Base-by-base conservation (phyloP, 2,888 invertebrate genomes). In the Eupeodes latifasciatus region DNA sequence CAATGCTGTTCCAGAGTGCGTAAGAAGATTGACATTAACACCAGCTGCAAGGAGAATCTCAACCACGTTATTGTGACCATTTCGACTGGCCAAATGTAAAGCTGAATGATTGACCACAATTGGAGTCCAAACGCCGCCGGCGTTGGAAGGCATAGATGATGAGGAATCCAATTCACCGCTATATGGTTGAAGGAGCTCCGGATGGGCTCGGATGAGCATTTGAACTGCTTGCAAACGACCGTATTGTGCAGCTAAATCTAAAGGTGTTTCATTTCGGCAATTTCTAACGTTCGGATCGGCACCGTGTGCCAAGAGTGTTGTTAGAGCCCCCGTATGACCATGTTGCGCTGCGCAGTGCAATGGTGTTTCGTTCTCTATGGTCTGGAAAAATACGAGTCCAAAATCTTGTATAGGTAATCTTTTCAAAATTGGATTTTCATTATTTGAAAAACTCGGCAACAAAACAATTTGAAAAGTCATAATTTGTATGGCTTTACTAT, bases 191-290 rank as follows among this genome's bases (percentile, higher is more conserved):
- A 98, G 96, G 90, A 98, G 94, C 91, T 97, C 96, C 0, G 98
- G 98, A 93, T 97, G 96, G 16, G 96, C 96, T 90, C 96, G 95
- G 49, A 99, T 96, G 89, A 99, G 94, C 91, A 97, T 95, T 93
- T 98, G 97, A 76, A 99, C 98, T 0, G 98, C 98, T 92, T 98
- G 97, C 93, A 97, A 94, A 2, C 93, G 92, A 91, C 97, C 98
- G 93, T 97, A 98, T 94, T 98, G 98, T 75, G 98, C 97, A 10
- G 99, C 99, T 85, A 99, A 95, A 93, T 99, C 99, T 91, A 99
- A 94, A 0, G 99, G 97, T 51, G 98, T 98, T 93, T 99, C 99
- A 76, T 97, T 97, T 85, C 96, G 96, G 90, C 95, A 95, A 94
- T 98, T 98, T 90, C 96, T 95, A 92, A 98, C 96, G 90, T 96